phyloP scores from a whole-genome alignment of 2,888 invertebrate species.

The Tachina fera region DNA sequence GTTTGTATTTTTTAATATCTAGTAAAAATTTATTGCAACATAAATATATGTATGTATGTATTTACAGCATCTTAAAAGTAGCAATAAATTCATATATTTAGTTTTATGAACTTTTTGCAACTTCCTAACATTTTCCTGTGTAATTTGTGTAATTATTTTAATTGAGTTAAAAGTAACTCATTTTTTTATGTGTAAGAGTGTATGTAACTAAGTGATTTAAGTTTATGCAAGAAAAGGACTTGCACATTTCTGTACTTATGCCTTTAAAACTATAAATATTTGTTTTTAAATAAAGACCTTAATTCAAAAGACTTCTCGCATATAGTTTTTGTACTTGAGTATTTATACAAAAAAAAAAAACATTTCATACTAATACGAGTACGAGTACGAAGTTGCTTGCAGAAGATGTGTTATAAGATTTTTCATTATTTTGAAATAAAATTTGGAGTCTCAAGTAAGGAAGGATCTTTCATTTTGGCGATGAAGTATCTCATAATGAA shows the following conservation, averaged over 20 bases:
- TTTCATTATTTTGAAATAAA: too few species aligned
- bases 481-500: too few species aligned
- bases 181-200: not conserved
- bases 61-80: not conserved
- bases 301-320: not conserved
- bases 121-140: not conserved
- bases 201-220: not conserved
- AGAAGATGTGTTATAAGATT: too few species aligned
- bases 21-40: slow-evolving; percentile 22
- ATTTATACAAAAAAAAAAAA: not conserved
- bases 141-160: slow-evolving; percentile 25
- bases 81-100: not conserved
- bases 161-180: slow-evolving; percentile 18
- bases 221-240: not conserved
- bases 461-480: too few species aligned
- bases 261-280: not conserved
- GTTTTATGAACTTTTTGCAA: slow-evolving; percentile 12
- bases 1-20: slow-evolving; percentile 5
- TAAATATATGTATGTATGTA: not conserved
- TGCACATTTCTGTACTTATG: not conserved
- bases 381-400: too few species aligned
- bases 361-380: not conserved
- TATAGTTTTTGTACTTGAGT: slow-evolving; percentile 1
- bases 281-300: slow-evolving; percentile 13
- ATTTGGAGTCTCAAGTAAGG: too few species aligned